Evolutionary conservation across 2,888 invertebrate species (phyloP).

Genomic region (Keiferia lycopersicella): DNA sequence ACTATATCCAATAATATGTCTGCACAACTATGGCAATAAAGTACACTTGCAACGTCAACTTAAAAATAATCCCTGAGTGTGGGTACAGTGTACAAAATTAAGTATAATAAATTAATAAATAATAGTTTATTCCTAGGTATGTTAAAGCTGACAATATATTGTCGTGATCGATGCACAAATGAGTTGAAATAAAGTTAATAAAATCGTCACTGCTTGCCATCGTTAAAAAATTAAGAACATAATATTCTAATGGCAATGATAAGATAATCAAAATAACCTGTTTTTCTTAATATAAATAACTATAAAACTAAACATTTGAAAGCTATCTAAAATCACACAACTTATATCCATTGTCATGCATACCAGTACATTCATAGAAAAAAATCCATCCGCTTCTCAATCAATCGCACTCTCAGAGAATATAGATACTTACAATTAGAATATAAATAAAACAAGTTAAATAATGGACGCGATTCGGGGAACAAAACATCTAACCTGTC

Average conservation of each 20-base stretch:
- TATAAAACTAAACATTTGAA: not conserved
- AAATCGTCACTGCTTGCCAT: not conserved
- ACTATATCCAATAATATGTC: not conserved
- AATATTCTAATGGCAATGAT: constrained; percentile 1
- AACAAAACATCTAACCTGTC: not conserved
- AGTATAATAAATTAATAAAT: not conserved
- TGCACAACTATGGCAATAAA: not conserved
- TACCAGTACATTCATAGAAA: not conserved
- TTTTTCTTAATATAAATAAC: not conserved
- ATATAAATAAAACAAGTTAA: constrained; percentile 2
- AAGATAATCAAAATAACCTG: not conserved
- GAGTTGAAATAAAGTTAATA: not conserved
- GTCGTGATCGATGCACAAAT: not conserved
- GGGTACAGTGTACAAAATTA: not conserved
- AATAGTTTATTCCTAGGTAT: not conserved
- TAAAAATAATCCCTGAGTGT: not conserved
- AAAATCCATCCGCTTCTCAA: not conserved
- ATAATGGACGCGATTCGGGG: too few relatives aligned
- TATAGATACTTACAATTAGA: not conserved
- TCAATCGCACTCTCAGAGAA: not conserved
- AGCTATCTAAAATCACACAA: not conserved
- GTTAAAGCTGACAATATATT: constrained; percentile 29
- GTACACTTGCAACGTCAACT: not conserved
- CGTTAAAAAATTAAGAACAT: not conserved
- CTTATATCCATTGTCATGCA: not conserved